Conservation (phyloP, 1,140 invertebrate species). For the Ridgeia piscesae region DNA sequence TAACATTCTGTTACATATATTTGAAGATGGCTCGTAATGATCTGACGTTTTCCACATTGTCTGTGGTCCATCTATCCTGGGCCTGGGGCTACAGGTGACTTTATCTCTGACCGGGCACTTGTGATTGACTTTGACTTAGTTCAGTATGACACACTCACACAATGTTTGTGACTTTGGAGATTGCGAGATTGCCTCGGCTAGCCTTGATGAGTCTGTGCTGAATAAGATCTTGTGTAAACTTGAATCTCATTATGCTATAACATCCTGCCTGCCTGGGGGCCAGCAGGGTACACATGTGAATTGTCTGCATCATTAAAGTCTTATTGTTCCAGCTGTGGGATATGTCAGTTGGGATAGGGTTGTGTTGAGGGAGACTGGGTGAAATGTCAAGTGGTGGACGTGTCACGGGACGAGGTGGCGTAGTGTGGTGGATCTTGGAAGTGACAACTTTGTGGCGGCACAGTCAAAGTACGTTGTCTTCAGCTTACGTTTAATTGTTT, state of each 20-base stretch:
- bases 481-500: not conserved
- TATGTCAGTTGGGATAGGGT: not conserved
- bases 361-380: not conserved
- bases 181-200: not conserved
- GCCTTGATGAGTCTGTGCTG: not conserved
- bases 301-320: not conserved
- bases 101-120: not conserved
- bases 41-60: not conserved
- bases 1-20: not conserved
- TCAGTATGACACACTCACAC: not conserved
- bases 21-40: not conserved
- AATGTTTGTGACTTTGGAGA: not conserved
- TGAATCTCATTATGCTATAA: constrained; percentile 2
- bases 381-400: not conserved
- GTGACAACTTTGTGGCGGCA: not conserved
- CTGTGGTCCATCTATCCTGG: not conserved
- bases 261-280: not conserved
- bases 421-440: not conserved
- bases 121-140: not conserved
- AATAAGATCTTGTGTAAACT: constrained; percentile 1
- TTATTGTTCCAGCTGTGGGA: not conserved
- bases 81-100: not conserved
- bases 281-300: not conserved
- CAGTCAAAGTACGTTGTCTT: not conserved
- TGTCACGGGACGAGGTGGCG: not conserved